Evolutionary conservation across 2,113 vertebrate genomes (phyloP), one percentile per base, ranked within the genome.

Genomic region (Clarias magur): DNA sequence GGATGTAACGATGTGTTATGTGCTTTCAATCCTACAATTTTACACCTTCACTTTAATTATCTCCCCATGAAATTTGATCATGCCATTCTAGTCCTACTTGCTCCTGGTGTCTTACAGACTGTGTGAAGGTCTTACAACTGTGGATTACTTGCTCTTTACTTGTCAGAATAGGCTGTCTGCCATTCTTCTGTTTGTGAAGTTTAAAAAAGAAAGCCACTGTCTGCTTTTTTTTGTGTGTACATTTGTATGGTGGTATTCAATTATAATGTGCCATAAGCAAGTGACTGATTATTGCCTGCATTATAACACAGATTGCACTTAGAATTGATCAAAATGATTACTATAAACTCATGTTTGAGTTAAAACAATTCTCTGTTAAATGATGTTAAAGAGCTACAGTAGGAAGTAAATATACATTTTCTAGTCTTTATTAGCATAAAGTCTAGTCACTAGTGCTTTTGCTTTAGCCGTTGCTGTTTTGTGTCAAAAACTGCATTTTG

Each of bases 181-280:
- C 34, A 48, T 68, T 23, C 63, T 60, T 13, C 5, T 34, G 23
- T 2, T n/a, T 68, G 59, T 38, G 25, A 83, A 59, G 62, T 63
- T 54, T 15, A 70, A 48, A 42, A 70, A 60, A 82, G 54, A 72
- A 42, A 60, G 73, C 10, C 19, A 79, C 16, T 65, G 23, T 38
- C 59, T 34, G 16, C 60, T 85, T 42, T 12, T 70, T 85, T 42
- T 12, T 3, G 59, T 17, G 27, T 59, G 21, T 57, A 83, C 65
- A n/a, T 78, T 83, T 57, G 82, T 80, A 81, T 21, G 9, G 56
- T 63, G 62, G 53, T 82, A 53, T 78, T 70, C 57, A 42, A 83
- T 80, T 56, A 83, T 57, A 63, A 86, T 42, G 85, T 88, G 54
- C 63, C 67, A 86, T n/a, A 42, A 56, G 67, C 85, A 84, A 72